Evolutionary conservation across 2,888 invertebrate genomes (phyloP).

Genomic region (Liposcelis brunnea): DNA sequence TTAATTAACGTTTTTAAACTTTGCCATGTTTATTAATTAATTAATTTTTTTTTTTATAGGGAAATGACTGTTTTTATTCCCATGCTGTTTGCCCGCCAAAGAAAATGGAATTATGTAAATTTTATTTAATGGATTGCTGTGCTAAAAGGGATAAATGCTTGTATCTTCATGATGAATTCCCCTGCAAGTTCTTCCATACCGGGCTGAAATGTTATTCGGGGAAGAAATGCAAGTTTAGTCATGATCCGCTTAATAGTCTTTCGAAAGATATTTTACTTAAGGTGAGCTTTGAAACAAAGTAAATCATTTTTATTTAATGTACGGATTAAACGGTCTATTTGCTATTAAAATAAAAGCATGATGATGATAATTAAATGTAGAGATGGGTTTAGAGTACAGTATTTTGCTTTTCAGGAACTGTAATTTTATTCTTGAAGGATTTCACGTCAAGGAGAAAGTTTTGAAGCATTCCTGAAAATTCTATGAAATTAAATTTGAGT

Average conservation of each 20-base stretch:
- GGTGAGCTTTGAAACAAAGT: slow-evolving; percentile 20
- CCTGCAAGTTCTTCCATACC: slow-evolving; percentile 92
- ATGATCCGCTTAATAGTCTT: slow-evolving; percentile 70
- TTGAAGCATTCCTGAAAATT: too few species aligned
- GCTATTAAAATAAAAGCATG: too few species aligned
- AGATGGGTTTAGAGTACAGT: too few species aligned
- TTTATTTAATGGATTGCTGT: slow-evolving; percentile 89
- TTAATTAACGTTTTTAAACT: too few species aligned
- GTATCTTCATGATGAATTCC: slow-evolving; percentile 93
- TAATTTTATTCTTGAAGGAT: too few species aligned
- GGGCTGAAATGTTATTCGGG: slow-evolving; percentile 65
- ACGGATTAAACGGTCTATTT: too few species aligned
- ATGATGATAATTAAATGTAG: slow-evolving; percentile 1
- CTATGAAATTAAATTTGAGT: too few species aligned
- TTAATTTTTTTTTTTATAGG: slow-evolving; percentile 26
- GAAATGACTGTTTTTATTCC: slow-evolving; percentile 70
- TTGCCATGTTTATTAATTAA: too few species aligned
- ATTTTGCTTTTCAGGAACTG: too few species aligned
- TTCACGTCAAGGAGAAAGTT: too few species aligned
- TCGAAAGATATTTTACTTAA: slow-evolving; percentile 39
- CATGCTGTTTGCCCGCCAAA: slow-evolving; percentile 68
- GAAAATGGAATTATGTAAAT: slow-evolving; percentile 90
- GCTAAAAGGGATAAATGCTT: slow-evolving; percentile 88
- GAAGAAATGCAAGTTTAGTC: slow-evolving; percentile 81
- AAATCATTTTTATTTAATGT: too few species aligned